Base-by-base conservation (phyloP, 2,888 invertebrate genomes). In the Pteria penguin region DNA sequence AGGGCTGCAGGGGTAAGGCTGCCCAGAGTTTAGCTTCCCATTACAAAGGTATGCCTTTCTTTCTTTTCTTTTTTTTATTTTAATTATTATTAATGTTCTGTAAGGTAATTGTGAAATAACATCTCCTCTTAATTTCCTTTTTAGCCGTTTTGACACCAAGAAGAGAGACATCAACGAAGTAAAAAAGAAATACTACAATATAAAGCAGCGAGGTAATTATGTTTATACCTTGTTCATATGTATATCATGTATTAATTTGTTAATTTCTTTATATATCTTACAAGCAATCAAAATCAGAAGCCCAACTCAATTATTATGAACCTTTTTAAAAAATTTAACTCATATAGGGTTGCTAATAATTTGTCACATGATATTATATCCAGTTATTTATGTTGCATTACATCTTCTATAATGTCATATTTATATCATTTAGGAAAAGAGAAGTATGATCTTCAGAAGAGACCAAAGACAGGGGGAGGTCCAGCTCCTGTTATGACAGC, bases 401-500 rank as follows among this genome's bases (percentile, higher is more conserved):
- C 24, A 24, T 55, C 11, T 55, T 26, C 22, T 57, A 4, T 26
- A 26, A 26, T 57, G 24, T 26, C 4, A 57, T 26, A 57, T 57
- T 26, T 57, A 57, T 57, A 26, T 24, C 26, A 26, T 57, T 1
- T 57, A 57, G 57, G 57, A 26, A 57, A n/a, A 57, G 57, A 57
- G 26, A 57, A 57, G 26, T 57, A 57, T 57, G 57, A 57, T 26
- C 57, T 57, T 4, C 57, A 57, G 26, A 57, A 57, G 57, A 57
- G 57, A 57, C 57, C 57, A 57, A 57, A 57, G 26, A 57, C 57
- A 57, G 57, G 57, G 26, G 57, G 57, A 57, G 57, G 57, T 57
- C 57, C 57, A 26, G 57, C 24, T 57, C 24, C 57, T 26, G 26
- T 26, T 26, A 57, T 26, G 24, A 52, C 52, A 4, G 24, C 22